These are phyloP conservation scores for Pogoniulus pusillus DNA, from an alignment of 2,797 vertebrate species.

Conservation along the genomic window DNA sequence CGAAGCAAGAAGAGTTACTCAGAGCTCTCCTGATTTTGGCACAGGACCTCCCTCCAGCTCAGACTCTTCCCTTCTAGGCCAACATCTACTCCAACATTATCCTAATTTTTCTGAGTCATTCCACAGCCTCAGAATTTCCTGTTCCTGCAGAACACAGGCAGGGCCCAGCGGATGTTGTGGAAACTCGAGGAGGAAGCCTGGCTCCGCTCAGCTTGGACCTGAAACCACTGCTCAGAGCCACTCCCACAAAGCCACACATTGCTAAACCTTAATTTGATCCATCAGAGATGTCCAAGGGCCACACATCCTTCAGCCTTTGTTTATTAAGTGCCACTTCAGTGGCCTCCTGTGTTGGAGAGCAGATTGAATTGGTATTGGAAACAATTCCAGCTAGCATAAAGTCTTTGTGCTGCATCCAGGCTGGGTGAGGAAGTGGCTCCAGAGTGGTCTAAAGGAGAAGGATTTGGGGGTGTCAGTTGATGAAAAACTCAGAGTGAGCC, in stretches of 20 bases:
- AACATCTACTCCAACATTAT: not conserved
- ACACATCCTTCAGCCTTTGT: not conserved
- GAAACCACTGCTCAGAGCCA: not conserved
- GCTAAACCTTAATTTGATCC: constrained; percentile 27
- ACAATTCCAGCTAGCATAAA: not conserved
- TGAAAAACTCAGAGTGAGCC: too few relatives aligned
- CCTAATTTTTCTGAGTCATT: constrained; percentile 28
- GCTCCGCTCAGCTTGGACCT: not conserved
- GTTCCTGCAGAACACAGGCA: constrained; percentile 20
- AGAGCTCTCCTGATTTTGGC: not conserved
- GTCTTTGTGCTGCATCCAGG: not conserved
- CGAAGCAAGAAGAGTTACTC: not conserved
- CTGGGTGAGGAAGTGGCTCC: too few relatives aligned
- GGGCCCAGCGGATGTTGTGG: not conserved
- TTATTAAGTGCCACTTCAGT: constrained; percentile 26
- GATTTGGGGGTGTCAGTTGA: too few relatives aligned
- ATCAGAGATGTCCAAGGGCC: constrained; percentile 10
- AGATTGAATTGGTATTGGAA: not conserved
- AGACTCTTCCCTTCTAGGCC: not conserved
- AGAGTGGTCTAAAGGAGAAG: too few relatives aligned
- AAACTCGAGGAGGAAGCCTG: constrained; percentile 13
- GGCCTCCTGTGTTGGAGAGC: not conserved
- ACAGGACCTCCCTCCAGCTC: not conserved
- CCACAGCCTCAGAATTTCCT: constrained; percentile 24
- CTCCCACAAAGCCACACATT: constrained; percentile 16